Evolutionary conservation across 2,888 invertebrate genomes (phyloP).

Genomic region (Lasioglossum villosulum): DNA sequence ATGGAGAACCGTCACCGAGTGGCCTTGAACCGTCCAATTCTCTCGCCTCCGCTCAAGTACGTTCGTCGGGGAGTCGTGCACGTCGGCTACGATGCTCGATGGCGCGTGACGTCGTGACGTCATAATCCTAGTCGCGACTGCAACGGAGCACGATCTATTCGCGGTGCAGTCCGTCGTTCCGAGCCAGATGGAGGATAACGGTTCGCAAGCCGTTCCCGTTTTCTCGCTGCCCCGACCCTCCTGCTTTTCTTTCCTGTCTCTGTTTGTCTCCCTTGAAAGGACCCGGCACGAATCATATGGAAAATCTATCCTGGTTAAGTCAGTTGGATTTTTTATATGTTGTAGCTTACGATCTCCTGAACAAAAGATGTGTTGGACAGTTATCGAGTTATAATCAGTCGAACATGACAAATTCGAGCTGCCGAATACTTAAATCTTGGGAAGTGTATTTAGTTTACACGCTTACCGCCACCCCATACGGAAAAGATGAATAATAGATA

Average conservation of each 20-base stretch:
- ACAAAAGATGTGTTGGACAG: too few relatives aligned
- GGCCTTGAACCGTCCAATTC: slow-evolving; percentile 10
- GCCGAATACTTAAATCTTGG: too few relatives aligned
- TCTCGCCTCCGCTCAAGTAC: slow-evolving; percentile 1
- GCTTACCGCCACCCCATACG: too few relatives aligned
- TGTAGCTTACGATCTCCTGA: too few relatives aligned
- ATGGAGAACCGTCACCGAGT: neutral
- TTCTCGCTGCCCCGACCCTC: slow-evolving; percentile 32
- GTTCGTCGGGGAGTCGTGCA: slow-evolving; percentile 60
- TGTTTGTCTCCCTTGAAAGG: neutral
- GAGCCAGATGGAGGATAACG: slow-evolving; percentile 67
- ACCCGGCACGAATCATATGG: too few relatives aligned
- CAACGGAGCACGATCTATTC: slow-evolving; percentile 52
- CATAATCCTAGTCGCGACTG: slow-evolving; percentile 69
- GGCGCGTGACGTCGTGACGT: slow-evolving; percentile 76
- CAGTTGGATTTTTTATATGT: too few relatives aligned
- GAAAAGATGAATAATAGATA: too few relatives aligned
- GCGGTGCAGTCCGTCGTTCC: slow-evolving; percentile 34
- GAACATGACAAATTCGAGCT: too few relatives aligned
- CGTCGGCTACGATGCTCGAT: slow-evolving; percentile 72
- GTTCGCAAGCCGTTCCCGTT: slow-evolving; percentile 65
- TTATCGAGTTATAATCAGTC: too few relatives aligned
- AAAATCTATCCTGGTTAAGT: too few relatives aligned
- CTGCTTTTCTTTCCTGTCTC: slow-evolving; percentile 23
- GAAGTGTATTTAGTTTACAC: too few relatives aligned